phyloP scores from a whole-genome alignment of 2,888 invertebrate species.

The Tolmerus cingulatus region DNA sequence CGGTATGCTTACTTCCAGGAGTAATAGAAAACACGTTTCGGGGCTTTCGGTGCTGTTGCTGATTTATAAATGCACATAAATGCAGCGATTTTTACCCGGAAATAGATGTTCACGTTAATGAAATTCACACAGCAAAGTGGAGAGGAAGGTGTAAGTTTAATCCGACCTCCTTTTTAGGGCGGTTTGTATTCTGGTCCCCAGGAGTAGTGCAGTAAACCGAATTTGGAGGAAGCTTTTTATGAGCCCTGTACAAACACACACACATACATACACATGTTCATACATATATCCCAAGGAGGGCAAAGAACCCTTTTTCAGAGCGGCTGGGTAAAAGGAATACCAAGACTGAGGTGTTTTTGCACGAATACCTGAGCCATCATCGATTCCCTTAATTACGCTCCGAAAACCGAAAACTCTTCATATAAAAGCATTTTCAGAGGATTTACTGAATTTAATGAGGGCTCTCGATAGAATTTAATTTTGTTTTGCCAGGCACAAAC shows the following conservation, averaged over 20 bases:
- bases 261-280: not conserved
- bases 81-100: conserved; percentile 2
- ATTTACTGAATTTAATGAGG: not conserved
- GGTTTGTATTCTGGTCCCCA: not conserved
- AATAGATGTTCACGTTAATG: conserved; percentile 29
- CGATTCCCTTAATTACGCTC: not conserved
- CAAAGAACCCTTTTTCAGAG: not conserved
- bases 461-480: not conserved
- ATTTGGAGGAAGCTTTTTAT: not conserved
- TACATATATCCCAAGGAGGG: not conserved
- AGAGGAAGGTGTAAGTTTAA: conserved; percentile 6
- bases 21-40: conserved; percentile 27
- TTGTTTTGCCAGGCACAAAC: not conserved
- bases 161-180: not conserved
- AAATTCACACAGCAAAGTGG: conserved; percentile 5
- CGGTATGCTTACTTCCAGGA: conserved; percentile 11
- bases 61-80: conserved; percentile 27
- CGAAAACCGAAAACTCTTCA: not conserved
- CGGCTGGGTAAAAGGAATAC: not conserved
- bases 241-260: not conserved
- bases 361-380: not conserved
- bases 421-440: not conserved
- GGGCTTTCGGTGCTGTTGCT: conserved; percentile 19
- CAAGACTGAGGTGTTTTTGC: not conserved
- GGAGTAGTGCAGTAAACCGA: not conserved